Conservation (phyloP, 2,797 vertebrate species). For the Sylvilagus floridanus region DNA sequence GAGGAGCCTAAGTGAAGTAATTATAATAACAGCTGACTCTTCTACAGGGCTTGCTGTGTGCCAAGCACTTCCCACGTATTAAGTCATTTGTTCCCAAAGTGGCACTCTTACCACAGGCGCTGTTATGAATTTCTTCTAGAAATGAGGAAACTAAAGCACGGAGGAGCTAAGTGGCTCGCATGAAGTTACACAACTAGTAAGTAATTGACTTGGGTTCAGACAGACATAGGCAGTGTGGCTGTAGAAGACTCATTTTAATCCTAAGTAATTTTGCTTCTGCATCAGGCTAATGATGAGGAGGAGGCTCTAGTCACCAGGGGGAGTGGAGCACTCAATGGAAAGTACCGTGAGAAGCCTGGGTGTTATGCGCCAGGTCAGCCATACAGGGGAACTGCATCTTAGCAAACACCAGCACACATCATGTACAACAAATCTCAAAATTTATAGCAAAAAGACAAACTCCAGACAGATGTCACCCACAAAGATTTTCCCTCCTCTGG, state of each 20-base stretch:
- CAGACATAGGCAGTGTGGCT: background rate
- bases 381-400: background rate
- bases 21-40: background rate
- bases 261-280: background rate
- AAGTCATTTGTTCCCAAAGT: background rate
- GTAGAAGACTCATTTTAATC: background rate
- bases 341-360: background rate
- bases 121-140: background rate
- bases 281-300: background rate
- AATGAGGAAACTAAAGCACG: background rate
- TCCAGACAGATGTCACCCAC: background rate
- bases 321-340: background rate
- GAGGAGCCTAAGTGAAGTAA: background rate
- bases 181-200: constrained; percentile 3
- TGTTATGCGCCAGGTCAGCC: background rate
- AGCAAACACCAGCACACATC: background rate
- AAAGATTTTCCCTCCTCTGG: background rate
- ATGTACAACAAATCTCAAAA: background rate
- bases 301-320: background rate
- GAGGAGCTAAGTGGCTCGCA: background rate
- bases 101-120: background rate
- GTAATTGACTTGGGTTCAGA: background rate
- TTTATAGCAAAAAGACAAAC: background rate
- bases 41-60: background rate
- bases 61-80: background rate